A percentile compares a stretch with the other conserved stretches of the same genome.
These are phyloP conservation scores for Lucinisca nassula DNA, from an alignment of 2,888 invertebrate species.

Conservation along the genomic window DNA sequence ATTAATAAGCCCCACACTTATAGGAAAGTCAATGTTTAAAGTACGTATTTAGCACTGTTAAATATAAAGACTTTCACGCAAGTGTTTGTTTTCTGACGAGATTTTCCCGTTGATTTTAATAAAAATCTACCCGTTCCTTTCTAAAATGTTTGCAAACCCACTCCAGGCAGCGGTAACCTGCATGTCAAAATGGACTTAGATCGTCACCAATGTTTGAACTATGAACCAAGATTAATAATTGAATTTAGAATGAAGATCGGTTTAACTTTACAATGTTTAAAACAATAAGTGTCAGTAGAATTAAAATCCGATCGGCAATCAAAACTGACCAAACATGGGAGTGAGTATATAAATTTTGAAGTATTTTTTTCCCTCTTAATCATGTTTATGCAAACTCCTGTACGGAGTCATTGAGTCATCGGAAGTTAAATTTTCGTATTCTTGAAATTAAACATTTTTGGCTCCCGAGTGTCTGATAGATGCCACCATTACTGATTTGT, in stretches of 20 bases:
- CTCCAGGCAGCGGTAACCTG: not conserved
- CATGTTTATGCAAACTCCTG: not conserved
- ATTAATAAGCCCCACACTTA: not conserved
- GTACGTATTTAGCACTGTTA: not conserved
- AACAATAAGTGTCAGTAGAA: not conserved
- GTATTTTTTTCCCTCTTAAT: not conserved
- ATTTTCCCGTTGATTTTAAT: not conserved
- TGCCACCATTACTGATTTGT: too few relatives aligned
- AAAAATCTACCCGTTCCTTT: not conserved
- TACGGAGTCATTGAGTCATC: too few relatives aligned
- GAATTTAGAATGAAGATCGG: not conserved
- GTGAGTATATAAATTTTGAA: not conserved
- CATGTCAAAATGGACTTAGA: not conserved
- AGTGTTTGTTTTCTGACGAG: not conserved
- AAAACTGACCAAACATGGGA: not conserved
- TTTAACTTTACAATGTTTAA: not conserved
- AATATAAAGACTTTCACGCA: not conserved
- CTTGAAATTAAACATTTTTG: too few relatives aligned
- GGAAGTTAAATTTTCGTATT: too few relatives aligned
- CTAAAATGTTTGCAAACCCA: not conserved
- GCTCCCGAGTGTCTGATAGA: too few relatives aligned
- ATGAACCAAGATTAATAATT: not conserved
- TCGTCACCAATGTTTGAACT: not conserved
- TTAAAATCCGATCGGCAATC: not conserved
- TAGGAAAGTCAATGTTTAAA: conserved; percentile 3